phyloP scores from a whole-genome alignment of 2,888 invertebrate species.

The Therioaphis trifolii region DNA sequence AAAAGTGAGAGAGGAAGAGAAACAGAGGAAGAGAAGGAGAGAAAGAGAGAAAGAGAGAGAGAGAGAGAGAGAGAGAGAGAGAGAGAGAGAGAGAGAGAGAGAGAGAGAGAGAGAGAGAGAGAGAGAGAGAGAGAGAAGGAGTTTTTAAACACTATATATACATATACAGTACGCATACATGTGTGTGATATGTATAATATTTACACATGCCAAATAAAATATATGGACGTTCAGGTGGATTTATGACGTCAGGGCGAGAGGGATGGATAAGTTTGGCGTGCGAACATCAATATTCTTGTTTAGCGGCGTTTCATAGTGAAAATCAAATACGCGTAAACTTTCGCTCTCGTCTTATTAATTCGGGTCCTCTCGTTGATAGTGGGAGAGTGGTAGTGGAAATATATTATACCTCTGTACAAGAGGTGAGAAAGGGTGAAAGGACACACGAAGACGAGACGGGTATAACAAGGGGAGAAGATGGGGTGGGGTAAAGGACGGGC shows the following conservation, averaged over 20 bases:
- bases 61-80: no score
- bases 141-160: background rate
- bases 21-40: no score
- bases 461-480: no score
- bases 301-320: slow-evolving; percentile 19
- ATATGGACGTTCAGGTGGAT: background rate
- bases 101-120: no score
- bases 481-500: no score
- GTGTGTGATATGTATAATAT: background rate
- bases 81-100: no score
- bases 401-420: background rate
- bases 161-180: background rate
- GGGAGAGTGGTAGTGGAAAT: background rate
- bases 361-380: background rate
- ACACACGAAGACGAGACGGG: background rate
- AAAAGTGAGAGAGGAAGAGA: no score
- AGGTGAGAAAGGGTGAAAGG: no score
- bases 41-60: no score
- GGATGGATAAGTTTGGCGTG: background rate
- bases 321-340: slow-evolving; percentile 34
- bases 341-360: slow-evolving; percentile 22
- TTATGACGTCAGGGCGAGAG: background rate
- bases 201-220: background rate
- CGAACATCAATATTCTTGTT: slow-evolving; percentile 28
- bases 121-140: background rate